A percentile compares a stretch with the other conserved stretches of the same genome.
Evolutionary conservation across 1,140 invertebrate genomes (phyloP).

Genomic region (Heliconius melpomene): DNA sequence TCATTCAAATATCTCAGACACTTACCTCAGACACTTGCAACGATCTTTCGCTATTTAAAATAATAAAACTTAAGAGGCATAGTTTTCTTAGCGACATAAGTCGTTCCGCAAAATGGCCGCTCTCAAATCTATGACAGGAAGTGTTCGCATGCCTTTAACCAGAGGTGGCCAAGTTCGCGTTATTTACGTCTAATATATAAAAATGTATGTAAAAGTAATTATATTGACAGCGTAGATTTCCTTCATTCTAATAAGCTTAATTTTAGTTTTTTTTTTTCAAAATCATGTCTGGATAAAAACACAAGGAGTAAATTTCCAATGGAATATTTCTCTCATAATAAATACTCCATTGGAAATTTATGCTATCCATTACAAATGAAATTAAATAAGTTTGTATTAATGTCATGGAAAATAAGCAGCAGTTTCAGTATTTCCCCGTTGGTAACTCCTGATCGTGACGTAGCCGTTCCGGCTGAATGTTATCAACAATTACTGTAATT

Average conservation of each 20-base stretch:
- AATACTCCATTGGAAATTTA: constrained; percentile 22
- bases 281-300: background rate
- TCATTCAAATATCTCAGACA: background rate
- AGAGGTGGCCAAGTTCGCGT: constrained; percentile 54
- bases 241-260: too few relatives aligned
- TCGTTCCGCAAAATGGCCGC: constrained; percentile 45
- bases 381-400: constrained; percentile 27
- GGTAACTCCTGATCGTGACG: constrained; percentile 38
- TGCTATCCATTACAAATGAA: constrained; percentile 25
- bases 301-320: background rate
- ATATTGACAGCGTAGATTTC: background rate
- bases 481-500: constrained; percentile 39
- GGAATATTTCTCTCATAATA: background rate
- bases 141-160: constrained; percentile 66
- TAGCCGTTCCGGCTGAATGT: constrained; percentile 37
- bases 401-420: constrained; percentile 30
- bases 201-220: background rate
- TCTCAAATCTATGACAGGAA: constrained; percentile 76
- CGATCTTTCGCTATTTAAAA: constrained; percentile 5
- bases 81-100: constrained; percentile 50
- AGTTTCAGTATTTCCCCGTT: constrained; percentile 35
- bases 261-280: too few relatives aligned
- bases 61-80: constrained; percentile 42
- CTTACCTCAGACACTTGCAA: background rate
- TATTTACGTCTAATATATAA: background rate